Evolutionary conservation across 2,797 vertebrate species (phyloP).

Genomic region (Silurus aristotelis): DNA sequence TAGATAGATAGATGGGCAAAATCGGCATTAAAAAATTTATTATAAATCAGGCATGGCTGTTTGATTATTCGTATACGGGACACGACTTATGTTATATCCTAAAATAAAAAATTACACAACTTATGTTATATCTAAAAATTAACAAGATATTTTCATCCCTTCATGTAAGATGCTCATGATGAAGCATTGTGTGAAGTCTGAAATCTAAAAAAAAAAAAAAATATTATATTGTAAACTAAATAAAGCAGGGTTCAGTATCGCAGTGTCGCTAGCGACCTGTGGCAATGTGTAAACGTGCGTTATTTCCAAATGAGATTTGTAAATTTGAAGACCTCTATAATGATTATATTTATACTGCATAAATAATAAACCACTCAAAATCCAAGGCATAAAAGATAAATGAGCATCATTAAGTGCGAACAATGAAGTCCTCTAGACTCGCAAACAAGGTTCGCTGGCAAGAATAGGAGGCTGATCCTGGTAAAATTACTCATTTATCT

Average conservation of each 20-base stretch:
- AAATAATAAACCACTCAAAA: constrained; percentile 22
- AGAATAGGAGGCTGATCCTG: neutral
- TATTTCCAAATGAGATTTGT: neutral
- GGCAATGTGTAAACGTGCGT: neutral
- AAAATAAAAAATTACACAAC: too few species aligned
- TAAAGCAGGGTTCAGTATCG: neutral
- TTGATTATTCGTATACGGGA: neutral
- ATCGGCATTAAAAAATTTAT: neutral
- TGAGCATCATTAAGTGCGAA: constrained; percentile 12
- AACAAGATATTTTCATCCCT: neutral
- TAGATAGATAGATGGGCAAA: too few species aligned
- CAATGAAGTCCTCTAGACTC: constrained; percentile 7
- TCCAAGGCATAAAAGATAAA: constrained; percentile 13
- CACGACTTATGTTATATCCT: too few species aligned
- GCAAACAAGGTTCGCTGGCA: neutral
- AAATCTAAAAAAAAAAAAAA: too few species aligned
- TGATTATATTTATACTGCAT: constrained; percentile 17
- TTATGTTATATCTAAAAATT: neutral
- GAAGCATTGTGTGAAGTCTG: neutral
- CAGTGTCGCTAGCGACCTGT: neutral
- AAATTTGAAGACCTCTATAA: neutral
- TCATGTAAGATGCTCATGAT: neutral
- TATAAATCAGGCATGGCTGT: neutral
- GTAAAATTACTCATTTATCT: neutral
- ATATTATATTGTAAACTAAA: neutral